Conservation (phyloP, 2,888 invertebrate genomes). For the Clunio marinus region DNA sequence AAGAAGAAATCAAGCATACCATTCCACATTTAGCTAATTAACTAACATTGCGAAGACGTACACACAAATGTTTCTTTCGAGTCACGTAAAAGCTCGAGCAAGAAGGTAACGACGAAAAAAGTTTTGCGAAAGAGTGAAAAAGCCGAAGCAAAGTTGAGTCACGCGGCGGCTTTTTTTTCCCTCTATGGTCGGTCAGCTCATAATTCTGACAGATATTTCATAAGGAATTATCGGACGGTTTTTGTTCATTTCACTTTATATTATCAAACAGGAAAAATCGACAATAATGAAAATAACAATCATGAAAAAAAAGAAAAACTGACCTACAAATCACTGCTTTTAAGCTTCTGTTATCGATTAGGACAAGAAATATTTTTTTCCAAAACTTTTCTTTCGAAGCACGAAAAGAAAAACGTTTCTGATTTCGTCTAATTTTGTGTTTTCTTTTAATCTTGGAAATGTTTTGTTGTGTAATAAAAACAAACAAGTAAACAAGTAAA, state of each 20-base stretch:
- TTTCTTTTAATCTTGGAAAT: too few relatives aligned
- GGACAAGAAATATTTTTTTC: not conserved
- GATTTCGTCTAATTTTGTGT: too few relatives aligned
- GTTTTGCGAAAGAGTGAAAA: not conserved
- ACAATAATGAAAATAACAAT: not conserved
- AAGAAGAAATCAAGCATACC: not conserved
- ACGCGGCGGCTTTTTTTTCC: not conserved
- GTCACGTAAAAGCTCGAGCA: not conserved
- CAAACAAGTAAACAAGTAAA: too few relatives aligned
- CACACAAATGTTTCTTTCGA: conserved; percentile 13
- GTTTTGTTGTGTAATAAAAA: too few relatives aligned
- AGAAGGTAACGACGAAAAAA: too few relatives aligned
- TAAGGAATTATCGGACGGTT: too few relatives aligned
- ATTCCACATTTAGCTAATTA: conserved; percentile 27
- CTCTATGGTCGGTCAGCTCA: not conserved
- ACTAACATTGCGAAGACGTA: conserved; percentile 13
- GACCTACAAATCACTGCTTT: conserved; percentile 9
- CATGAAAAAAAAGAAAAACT: not conserved
- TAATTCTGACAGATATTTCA: not conserved
- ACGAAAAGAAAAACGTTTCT: too few relatives aligned
- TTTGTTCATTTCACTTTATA: too few relatives aligned
- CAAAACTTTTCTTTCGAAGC: too few relatives aligned
- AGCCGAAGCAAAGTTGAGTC: not conserved
- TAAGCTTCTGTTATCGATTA: conserved; percentile 5
- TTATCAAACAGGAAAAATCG: not conserved